These are phyloP conservation scores for Galerucella nymphaeae DNA, from an alignment of 2,888 invertebrate genomes.

Conservation along the genomic window DNA sequence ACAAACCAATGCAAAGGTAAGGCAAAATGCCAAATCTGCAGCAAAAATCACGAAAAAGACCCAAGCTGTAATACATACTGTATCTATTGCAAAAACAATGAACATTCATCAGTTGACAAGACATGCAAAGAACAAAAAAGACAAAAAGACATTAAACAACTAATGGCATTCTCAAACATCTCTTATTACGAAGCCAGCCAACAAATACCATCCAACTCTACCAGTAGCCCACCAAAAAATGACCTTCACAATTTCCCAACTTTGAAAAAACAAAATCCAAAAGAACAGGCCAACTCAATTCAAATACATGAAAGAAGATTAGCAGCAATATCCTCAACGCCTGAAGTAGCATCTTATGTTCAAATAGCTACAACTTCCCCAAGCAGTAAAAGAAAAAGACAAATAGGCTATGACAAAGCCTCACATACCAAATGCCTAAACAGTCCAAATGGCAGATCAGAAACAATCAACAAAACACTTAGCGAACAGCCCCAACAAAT, in stretches of 20 bases:
- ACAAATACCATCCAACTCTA: not conserved
- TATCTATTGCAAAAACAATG: not conserved
- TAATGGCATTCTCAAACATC: not conserved
- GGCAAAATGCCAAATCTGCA: no score
- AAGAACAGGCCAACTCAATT: not conserved
- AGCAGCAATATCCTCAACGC: no score
- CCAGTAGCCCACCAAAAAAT: not conserved
- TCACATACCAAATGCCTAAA: no score
- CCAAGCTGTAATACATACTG: not conserved
- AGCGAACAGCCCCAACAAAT: no score
- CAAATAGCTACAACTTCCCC: no score
- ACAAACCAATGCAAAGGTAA: no score
- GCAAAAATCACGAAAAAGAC: not conserved
- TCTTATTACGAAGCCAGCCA: not conserved
- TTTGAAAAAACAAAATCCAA: not conserved
- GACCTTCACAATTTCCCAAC: not conserved
- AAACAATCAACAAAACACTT: no score
- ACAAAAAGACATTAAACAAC: not conserved
- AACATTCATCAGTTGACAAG: not conserved
- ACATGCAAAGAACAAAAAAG: no score
- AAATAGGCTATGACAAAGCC: no score
- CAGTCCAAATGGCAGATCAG: no score
- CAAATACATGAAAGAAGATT: not conserved
- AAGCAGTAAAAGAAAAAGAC: no score
- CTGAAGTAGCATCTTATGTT: no score